Conservation (phyloP, 1,140 invertebrate genomes). For the Drosophila busckii region DNA sequence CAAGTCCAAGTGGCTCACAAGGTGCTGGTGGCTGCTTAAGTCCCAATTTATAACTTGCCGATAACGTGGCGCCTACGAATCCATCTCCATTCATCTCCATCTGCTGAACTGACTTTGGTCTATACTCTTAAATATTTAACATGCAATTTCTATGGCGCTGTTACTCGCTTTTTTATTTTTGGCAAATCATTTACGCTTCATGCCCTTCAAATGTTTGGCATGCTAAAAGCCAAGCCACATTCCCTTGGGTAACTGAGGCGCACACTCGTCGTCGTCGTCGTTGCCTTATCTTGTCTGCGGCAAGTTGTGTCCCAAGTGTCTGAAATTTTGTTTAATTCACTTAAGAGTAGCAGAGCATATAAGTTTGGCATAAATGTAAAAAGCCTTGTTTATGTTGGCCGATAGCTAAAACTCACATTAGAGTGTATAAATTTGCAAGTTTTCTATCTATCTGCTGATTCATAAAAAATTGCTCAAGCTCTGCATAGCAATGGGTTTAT, state of each 20-base stretch:
- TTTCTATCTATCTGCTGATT: no score
- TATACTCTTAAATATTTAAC: constrained; percentile 62
- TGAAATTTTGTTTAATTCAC: constrained; percentile 15
- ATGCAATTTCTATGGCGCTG: constrained; percentile 37
- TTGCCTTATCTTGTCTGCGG: constrained; percentile 32
- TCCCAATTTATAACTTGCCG: constrained; percentile 49
- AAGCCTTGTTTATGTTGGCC: no score
- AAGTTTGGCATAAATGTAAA: not conserved
- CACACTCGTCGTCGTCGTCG: not conserved
- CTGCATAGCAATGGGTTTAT: not conserved
- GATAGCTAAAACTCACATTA: no score
- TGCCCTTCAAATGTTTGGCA: constrained; percentile 47
- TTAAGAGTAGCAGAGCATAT: no score
- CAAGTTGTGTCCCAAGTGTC: constrained; percentile 41
- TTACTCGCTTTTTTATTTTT: constrained; percentile 40
- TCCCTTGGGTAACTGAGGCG: constrained; percentile 7
- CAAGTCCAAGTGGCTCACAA: constrained; percentile 2
- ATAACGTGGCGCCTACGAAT: constrained; percentile 30
- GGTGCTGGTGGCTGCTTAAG: constrained; percentile 24
- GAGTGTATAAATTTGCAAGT: no score
- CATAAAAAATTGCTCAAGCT: no score
- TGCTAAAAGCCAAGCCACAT: constrained; percentile 3
- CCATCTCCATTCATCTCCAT: not conserved
- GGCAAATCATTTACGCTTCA: constrained; percentile 52
- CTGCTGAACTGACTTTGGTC: not conserved